phyloP scores from a whole-genome alignment of 2,797 vertebrate genomes.

The Amphiprion clarkii region DNA sequence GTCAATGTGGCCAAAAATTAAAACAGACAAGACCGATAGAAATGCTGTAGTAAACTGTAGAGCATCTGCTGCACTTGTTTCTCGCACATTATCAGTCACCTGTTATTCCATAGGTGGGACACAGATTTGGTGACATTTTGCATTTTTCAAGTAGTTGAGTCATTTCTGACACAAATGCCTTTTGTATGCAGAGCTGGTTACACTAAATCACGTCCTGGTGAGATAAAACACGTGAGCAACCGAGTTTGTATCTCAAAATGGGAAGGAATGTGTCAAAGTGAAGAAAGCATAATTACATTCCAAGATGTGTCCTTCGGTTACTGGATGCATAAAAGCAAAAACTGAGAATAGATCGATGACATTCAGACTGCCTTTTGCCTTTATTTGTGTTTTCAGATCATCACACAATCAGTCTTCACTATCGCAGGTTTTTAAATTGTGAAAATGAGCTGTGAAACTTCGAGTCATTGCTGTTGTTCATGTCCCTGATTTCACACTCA shows the following conservation, averaged over 20 bases:
- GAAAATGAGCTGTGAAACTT: slow-evolving; percentile 1
- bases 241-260: slow-evolving; percentile 5
- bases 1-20: slow-evolving; percentile 17
- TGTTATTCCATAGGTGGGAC: not conserved
- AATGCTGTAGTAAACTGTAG: slow-evolving; percentile 18
- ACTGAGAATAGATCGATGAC: not conserved
- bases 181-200: slow-evolving; percentile 26
- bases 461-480: slow-evolving; percentile 6
- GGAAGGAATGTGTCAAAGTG: not conserved
- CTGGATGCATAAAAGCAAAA: slow-evolving; percentile 4
- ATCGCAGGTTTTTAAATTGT: slow-evolving; percentile 2
- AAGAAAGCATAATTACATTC: slow-evolving; percentile 18
- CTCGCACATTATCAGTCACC: slow-evolving; percentile 21
- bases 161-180: slow-evolving; percentile 32
- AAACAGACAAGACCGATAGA: slow-evolving; percentile 7
- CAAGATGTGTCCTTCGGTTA: not conserved
- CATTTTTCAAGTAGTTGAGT: slow-evolving; percentile 28
- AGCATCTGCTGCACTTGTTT: slow-evolving; percentile 14
- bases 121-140: slow-evolving; percentile 1
- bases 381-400: slow-evolving; percentile 6
- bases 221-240: slow-evolving; percentile 5
- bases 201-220: not conserved
- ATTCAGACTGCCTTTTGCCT: slow-evolving; percentile 10
- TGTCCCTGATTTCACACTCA: slow-evolving; percentile 44
- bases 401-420: slow-evolving; percentile 22